Evolutionary conservation across 53 echinoderm and acorn worm genomes (phyloP).

Genomic region (Antedon mediterranea): DNA sequence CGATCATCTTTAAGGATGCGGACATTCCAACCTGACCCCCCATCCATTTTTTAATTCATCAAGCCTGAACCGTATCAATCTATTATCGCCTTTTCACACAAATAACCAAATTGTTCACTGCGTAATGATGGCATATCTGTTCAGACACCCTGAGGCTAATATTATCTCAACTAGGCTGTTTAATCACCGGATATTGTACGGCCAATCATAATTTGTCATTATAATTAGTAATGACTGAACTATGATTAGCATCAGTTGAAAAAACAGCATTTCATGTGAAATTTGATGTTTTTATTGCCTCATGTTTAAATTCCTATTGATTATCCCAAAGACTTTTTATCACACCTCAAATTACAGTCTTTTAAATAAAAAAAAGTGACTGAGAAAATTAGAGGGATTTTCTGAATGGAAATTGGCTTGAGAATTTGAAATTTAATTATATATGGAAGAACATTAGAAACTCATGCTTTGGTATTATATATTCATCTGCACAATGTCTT

Average conservation of each 20-base stretch:
- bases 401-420: no score
- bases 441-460: no score
- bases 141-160: background rate
- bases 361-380: no score
- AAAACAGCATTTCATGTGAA: background rate
- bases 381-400: no score
- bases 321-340: background rate
- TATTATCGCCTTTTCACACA: background rate
- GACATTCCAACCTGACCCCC: background rate
- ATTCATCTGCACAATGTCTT: no score
- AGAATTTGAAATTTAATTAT: no score
- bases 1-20: background rate
- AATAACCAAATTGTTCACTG: background rate
- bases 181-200: background rate
- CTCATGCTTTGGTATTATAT: no score
- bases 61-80: background rate
- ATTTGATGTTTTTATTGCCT: background rate
- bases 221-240: background rate
- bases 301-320: background rate
- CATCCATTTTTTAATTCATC: background rate
- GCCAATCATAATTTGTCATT: background rate
- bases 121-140: background rate
- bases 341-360: background rate
- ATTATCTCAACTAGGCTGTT: background rate
- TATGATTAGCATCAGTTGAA: background rate